Base-by-base conservation (phyloP, 2,113 vertebrate species). In the Suricata suricatta region DNA sequence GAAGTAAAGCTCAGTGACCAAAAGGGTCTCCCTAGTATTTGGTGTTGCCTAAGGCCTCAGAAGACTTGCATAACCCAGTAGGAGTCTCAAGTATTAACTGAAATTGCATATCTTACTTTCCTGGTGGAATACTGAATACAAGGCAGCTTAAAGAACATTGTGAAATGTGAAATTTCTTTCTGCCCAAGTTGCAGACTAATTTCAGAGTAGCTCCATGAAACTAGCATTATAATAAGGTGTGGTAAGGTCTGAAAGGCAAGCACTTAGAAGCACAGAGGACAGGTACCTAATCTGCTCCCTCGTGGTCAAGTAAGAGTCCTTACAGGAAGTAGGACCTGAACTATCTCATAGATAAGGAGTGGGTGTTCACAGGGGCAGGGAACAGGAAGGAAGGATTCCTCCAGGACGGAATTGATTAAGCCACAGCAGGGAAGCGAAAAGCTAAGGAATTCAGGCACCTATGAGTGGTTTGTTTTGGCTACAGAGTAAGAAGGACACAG, bases 361-460 rank as follows among this genome's bases (percentile, higher is more conserved):
- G 69, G 44, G 12, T 88, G 7, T 92, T 88, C 90, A 54, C 57
- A 16, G 41, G 60, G 2, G 50, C 35, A 38, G 31, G 38, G 10
- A 63, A 79, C 50, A 91, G 41, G 17, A 27, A 1, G 41, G 10
- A 76, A 86, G 50, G 27, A 41, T 69, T 86, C 93, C n/a, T 93
- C 60, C 35, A 91, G 57, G 5, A 44, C 14, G n/a, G 29, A 95
- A 87, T 2, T 69, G 19, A 80, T 72, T 35, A 93, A 90, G 25
- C 57, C 90, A 93, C 93, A 93, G 7, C 25, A 54, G 33, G n/a
- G n/a, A 93, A 50, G 4, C 64, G 19, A 93, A 92, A 88, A 96
- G 21, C 41, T 95, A 84, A 69, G 47, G 69, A 71, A 84, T 74
- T 80, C 29, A 41, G 44, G 6, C 6, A 68, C 80, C 33, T 90